Evolutionary conservation across 2,797 vertebrate species (phyloP), one percentile per base, ranked within the genome.

Genomic region (Zenarchopterus dispar): DNA sequence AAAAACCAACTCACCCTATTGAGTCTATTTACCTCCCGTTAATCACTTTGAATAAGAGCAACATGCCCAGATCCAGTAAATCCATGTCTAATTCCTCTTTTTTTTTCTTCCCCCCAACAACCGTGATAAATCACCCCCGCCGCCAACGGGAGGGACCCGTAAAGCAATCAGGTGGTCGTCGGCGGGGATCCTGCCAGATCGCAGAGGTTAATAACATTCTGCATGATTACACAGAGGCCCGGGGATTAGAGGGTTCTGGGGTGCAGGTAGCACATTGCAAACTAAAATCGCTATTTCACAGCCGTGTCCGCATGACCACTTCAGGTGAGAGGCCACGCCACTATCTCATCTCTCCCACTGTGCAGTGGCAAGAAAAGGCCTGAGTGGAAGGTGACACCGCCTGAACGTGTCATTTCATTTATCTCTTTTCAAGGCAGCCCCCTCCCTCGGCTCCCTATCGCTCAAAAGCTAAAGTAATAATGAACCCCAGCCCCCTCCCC

Each of bases 201-300:
- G 31, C 56, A 26, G 81, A 80, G 89, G 88, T 91, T 92, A 93
- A 93, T 90, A 84, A 84, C 83, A 66, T 85, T 87, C 68, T 73
- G 72, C 81, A 81, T 87, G 77, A 92, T 91, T 86, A 88, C 81
- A 78, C 81, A 72, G 68, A 76, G 80, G 50, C 54, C 70, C 39
- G 8, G 19, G 79, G 85, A 89, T 87, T 81, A 83, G 47, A 67
- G 28, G 66, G 76, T 75, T 76, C 69, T 52, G 24, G 19, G 28
- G 80, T 60, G 70, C 65, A 50, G 56, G 68, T 73, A 84, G 68
- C 70, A 65, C 68, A 49, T 58, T 58, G 66, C 58, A 82, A 82
- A 84, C 82, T 73, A 81, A 84, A 86, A 91, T 84, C 56, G 24
- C 70, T 68, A 66, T 83, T 87, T 85, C 79, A 82, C 74, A 77